These are phyloP conservation scores for Heteromyza rotundicornis DNA, from an alignment of 2,888 invertebrate genomes.

Conservation along the genomic window DNA sequence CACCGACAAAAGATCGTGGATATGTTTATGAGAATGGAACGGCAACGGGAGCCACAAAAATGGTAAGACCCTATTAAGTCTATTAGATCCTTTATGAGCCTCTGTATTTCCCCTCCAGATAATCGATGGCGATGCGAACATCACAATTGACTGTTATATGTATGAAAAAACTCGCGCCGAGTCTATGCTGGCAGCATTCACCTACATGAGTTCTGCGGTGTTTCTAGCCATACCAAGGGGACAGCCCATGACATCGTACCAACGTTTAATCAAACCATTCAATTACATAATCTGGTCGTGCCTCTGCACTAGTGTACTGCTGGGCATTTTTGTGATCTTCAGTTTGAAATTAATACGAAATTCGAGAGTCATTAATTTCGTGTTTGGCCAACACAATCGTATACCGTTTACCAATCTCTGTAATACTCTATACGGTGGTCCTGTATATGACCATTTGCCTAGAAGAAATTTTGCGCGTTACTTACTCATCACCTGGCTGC, in stretches of 20 bases:
- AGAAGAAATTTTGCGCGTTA: conserved; percentile 52
- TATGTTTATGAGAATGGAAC: conserved; percentile 46
- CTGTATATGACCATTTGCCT: conserved; percentile 37
- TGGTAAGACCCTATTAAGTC: no score
- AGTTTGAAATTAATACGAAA: conserved; percentile 33
- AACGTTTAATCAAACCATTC: conserved; percentile 50
- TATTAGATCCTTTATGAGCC: no score
- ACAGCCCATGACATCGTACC: conserved; percentile 39
- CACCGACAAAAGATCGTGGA: conserved; percentile 38
- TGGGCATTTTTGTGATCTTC: conserved; percentile 35
- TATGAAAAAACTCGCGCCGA: conserved; percentile 37
- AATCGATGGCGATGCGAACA: conserved; percentile 44
- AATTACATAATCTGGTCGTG: conserved; percentile 49
- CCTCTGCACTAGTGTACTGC: conserved; percentile 36
- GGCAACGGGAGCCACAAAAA: conserved; percentile 46
- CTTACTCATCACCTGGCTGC: conserved; percentile 50
- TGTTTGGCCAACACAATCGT: conserved; percentile 45
- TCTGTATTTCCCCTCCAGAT: no score
- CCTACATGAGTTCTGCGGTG: conserved; percentile 45
- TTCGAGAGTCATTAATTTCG: conserved; percentile 27
- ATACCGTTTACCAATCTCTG: conserved; percentile 45
- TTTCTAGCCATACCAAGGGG: conserved; percentile 48
- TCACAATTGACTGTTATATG: conserved; percentile 44
- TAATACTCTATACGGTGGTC: conserved; percentile 43
- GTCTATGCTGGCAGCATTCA: conserved; percentile 43